These are phyloP conservation scores for Sanderia malayensis DNA, from an alignment of 30 jellyfish, hydroid and myxozoan species.

Conservation along the genomic window DNA sequence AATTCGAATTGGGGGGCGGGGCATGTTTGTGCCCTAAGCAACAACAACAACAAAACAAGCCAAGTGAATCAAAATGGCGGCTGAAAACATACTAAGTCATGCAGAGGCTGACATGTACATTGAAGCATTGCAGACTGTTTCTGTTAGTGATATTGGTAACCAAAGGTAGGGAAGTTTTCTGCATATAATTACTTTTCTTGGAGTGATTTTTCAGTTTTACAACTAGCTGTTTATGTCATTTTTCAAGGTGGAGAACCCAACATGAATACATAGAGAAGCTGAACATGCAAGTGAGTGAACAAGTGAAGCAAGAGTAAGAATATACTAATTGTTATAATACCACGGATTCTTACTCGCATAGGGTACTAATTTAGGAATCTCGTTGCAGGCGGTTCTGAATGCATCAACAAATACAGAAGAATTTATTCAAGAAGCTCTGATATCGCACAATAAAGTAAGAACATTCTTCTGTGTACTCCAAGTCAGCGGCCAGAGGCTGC, in stretches of 20 bases:
- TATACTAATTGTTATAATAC: no score
- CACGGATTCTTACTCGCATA: no score
- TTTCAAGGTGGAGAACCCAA: constrained; percentile 72
- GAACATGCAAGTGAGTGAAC: constrained; percentile 71
- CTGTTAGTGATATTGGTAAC: constrained; percentile 52
- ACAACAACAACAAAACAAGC: constrained; percentile 5
- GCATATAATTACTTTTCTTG: constrained; percentile 9
- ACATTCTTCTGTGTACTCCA: not conserved
- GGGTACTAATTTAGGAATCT: no score
- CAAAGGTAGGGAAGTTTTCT: constrained; percentile 29
- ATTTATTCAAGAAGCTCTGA: constrained; percentile 65
- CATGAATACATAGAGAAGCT: constrained; percentile 74
- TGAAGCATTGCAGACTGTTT: constrained; percentile 37
- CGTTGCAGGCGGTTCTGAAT: constrained; percentile 74
- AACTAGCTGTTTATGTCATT: not conserved
- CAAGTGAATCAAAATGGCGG: constrained; percentile 26
- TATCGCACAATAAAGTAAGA: constrained; percentile 60
- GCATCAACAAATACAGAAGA: constrained; percentile 79
- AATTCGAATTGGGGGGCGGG: no score
- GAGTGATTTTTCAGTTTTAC: not conserved
- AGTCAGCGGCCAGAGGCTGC: no score
- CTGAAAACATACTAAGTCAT: constrained; percentile 30
- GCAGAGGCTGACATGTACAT: constrained; percentile 77
- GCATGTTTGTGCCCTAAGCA: no score
- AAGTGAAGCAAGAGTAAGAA: no score